phyloP scores from a whole-genome alignment of 2,797 vertebrate genomes.

The Cryptoprocta ferox region DNA sequence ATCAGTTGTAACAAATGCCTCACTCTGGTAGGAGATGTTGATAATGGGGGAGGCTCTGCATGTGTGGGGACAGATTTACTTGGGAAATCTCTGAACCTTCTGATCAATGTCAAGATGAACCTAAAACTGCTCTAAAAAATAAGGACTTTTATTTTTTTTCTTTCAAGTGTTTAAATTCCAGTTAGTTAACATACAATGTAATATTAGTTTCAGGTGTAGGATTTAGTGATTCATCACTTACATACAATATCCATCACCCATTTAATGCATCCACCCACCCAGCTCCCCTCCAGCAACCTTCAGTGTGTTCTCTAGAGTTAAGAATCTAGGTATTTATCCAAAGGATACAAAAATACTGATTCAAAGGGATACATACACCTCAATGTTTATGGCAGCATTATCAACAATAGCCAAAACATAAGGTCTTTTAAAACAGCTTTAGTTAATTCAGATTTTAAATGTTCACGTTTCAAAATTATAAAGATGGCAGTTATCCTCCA shows the following conservation, averaged over 20 bases:
- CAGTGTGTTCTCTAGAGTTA: not conserved
- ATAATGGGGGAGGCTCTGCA: not conserved
- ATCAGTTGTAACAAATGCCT: not conserved
- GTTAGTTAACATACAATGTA: too few relatives aligned
- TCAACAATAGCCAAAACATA: not conserved
- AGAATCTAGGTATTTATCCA: not conserved
- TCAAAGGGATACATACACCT: not conserved
- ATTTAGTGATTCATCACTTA: not conserved
- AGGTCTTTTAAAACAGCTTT: not conserved
- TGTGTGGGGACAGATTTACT: not conserved
- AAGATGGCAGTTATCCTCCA: not conserved
- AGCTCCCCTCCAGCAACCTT: not conserved
- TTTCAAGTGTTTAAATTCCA: too few relatives aligned
- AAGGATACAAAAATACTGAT: not conserved
- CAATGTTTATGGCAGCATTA: not conserved
- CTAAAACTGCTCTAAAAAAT: not conserved
- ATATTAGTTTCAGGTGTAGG: not conserved
- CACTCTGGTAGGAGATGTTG: not conserved
- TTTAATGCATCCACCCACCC: not conserved
- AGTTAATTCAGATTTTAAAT: not conserved
- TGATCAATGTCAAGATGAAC: not conserved
- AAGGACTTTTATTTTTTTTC: not conserved
- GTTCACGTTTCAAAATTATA: not conserved
- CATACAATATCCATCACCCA: not conserved
- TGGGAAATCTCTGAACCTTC: not conserved